Base-by-base conservation (phyloP, 2,888 invertebrate genomes). In the Ophion ventricosus region DNA sequence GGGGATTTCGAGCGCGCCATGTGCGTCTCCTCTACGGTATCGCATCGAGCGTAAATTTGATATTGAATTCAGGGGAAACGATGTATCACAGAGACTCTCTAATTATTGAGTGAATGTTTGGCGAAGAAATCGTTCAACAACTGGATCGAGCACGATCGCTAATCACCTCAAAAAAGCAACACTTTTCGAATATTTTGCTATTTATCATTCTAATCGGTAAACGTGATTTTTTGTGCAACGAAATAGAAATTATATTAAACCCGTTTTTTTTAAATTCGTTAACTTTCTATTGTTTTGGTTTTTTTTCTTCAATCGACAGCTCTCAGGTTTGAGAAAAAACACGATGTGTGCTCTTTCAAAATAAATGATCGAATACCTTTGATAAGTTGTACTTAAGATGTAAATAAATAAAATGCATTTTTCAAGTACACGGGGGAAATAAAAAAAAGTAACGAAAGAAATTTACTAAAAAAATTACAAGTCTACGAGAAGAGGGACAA, bases 1-100 rank as follows among this genome's bases (percentile, higher is more conserved):
- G 69, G 70, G 77, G 54, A 77, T 61, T 59, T 77, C 23, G 2
- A 40, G 20, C 23, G 23, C 20, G 49, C 61, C 70, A 77, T 43
- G 17, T 69, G 49, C 29, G 59, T 29, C n/a, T 17, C 63, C 14
- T 17, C 49, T 70, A 4, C 23, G 26, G 20, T 67, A 43, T 57
- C 57, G 43, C n/a, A 20, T 49, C 59, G 49, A 20, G n/a, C 20
- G 14, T 20, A 43, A 40, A 69, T 69, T n/a, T 40, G 43, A 26
- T 26, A 67, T 43, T 59, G 0, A 75, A 59, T 54, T 57, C n/a
- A 23, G 1, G 23, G 20, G 10, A 23, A 26, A 61, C 23, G 10
- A 17, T 29, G 14, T 23, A 77, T 77, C 59, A 57, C 20, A 11
- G 23, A 69, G 69, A 26, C 43, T 49, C 59, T 14, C 29, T 1